phyloP scores from a whole-genome alignment of 2,113 vertebrate species.

The Hippocampus guttulatus region DNA sequence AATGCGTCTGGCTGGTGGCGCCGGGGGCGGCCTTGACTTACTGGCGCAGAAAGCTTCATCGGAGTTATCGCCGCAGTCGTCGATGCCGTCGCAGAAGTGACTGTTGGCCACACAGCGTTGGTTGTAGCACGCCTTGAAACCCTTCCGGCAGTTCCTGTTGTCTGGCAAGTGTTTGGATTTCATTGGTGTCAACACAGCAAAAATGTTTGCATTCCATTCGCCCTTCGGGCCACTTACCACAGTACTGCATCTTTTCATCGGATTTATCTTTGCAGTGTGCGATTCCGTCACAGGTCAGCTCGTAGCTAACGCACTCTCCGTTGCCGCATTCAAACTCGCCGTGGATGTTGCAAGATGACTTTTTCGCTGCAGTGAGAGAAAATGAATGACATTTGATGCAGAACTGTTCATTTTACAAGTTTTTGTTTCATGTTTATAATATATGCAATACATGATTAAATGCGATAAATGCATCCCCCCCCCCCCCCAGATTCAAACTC shows the following conservation, averaged over 20 bases:
- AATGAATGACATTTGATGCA: background rate
- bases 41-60: slow-evolving; percentile 92
- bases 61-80: slow-evolving; percentile 93
- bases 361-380: slow-evolving; percentile 77
- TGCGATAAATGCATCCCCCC: no score
- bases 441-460: no score
- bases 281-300: slow-evolving; percentile 87
- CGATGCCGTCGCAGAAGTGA: slow-evolving; percentile 85
- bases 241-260: slow-evolving; percentile 95
- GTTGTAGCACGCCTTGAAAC: slow-evolving; percentile 85
- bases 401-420: no score
- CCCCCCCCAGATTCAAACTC: background rate
- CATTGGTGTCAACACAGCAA: no score
- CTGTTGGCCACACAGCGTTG: slow-evolving; percentile 81
- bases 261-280: slow-evolving; percentile 96
- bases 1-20: slow-evolving; percentile 25
- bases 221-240: slow-evolving; percentile 73
- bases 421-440: no score
- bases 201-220: background rate
- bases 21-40: slow-evolving; percentile 63
- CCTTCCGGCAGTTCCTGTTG: slow-evolving; percentile 87
- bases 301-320: slow-evolving; percentile 90
- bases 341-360: slow-evolving; percentile 90
- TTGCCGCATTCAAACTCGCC: slow-evolving; percentile 95
- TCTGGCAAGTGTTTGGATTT: slow-evolving; percentile 67